Conservation (phyloP, 2,888 invertebrate genomes). For the Asteroscopus sphinx region DNA sequence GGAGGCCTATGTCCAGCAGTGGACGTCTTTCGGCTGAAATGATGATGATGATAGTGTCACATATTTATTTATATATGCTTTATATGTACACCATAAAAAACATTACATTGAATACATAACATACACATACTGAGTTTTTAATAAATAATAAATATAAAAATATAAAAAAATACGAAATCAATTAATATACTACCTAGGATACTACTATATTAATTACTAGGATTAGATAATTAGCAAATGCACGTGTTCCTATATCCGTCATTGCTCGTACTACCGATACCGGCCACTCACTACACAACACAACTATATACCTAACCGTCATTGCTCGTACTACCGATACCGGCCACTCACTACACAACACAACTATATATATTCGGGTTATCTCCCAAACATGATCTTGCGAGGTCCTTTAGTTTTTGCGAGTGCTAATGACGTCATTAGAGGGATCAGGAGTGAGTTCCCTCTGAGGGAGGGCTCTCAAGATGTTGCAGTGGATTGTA, state of each 20-base stretch:
- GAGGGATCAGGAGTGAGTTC: slow-evolving; percentile 42
- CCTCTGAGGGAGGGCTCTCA: slow-evolving; percentile 50
- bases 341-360: slow-evolving; percentile 31
- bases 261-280: slow-evolving; percentile 3
- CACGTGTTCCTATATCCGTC: neutral
- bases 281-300: slow-evolving; percentile 31
- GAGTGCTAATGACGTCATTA: slow-evolving; percentile 73
- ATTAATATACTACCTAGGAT: too few relatives aligned
- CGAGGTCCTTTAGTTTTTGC: slow-evolving; percentile 61
- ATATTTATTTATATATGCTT: too few relatives aligned
- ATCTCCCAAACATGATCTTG: slow-evolving; percentile 47
- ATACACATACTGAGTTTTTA: too few relatives aligned
- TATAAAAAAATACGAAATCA: too few relatives aligned
- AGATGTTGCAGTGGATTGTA: slow-evolving; percentile 52
- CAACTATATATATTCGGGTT: slow-evolving; percentile 36
- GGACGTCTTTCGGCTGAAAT: too few relatives aligned
- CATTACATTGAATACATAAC: too few relatives aligned
- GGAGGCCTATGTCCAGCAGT: too few relatives aligned
- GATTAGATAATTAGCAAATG: too few relatives aligned
- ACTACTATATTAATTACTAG: too few relatives aligned
- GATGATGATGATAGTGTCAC: too few relatives aligned
- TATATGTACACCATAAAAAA: too few relatives aligned
- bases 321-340: slow-evolving; percentile 3
- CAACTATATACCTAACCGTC: slow-evolving; percentile 21
- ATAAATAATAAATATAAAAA: too few relatives aligned